phyloP scores from a whole-genome alignment of 2,888 invertebrate genomes.

The Drosophila dives region DNA sequence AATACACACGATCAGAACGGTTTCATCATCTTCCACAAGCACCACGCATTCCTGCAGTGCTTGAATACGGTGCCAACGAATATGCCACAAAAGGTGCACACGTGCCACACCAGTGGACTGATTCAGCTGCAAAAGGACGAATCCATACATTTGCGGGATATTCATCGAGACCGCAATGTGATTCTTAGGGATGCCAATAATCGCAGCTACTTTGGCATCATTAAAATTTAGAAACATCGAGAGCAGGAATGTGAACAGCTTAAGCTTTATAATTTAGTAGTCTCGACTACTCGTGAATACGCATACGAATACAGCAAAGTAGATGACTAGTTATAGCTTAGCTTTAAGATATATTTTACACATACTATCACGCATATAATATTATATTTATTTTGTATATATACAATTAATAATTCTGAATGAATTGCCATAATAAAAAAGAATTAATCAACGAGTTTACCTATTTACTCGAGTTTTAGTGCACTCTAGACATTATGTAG shows the following conservation, averaged over 20 bases:
- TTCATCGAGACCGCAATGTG: slow-evolving; percentile 84
- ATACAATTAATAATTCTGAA: slow-evolving; percentile 37
- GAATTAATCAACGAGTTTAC: slow-evolving; percentile 2
- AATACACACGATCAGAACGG: slow-evolving; percentile 92
- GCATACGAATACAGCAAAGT: slow-evolving; percentile 57
- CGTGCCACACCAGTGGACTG: slow-evolving; percentile 90
- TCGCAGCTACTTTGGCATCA: slow-evolving; percentile 93
- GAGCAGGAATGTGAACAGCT: neutral
- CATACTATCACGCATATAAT: slow-evolving; percentile 24
- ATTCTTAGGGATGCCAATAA: slow-evolving; percentile 88
- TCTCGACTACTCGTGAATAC: slow-evolving; percentile 42
- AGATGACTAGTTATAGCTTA: slow-evolving; percentile 52
- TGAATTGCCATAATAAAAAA: slow-evolving; percentile 55
- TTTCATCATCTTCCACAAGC: slow-evolving; percentile 89
- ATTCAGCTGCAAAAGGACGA: slow-evolving; percentile 88
- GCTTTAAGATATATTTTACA: slow-evolving; percentile 31
- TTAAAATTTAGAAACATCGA: slow-evolving; percentile 85
- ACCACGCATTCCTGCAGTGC: slow-evolving; percentile 89
- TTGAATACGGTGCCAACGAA: slow-evolving; percentile 88
- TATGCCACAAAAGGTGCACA: slow-evolving; percentile 88
- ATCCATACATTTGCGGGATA: slow-evolving; percentile 89
- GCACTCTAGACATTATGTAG: neutral
- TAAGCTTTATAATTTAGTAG: slow-evolving; percentile 46
- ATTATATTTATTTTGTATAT: slow-evolving; percentile 61
- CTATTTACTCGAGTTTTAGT: neutral